Evolutionary conservation across 2,797 vertebrate genomes (phyloP), one percentile per base, ranked within the genome.

Genomic region (Liparis tanakae): DNA sequence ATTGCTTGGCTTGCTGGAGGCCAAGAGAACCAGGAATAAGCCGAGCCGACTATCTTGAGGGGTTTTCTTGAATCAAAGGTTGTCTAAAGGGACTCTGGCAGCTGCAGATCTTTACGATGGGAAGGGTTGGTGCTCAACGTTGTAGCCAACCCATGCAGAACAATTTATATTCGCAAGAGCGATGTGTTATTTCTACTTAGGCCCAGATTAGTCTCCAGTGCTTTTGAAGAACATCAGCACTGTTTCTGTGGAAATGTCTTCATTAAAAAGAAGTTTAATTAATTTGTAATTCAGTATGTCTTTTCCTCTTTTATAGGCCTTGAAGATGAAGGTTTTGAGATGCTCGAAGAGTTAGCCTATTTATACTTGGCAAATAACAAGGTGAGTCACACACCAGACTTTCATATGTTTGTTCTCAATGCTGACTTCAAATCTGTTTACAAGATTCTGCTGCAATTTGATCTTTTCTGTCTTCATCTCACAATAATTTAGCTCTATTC

Each of bases 301-400:
- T 30, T 78, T 18, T 78, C 81, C 44, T 83, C 61, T 64, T 80
- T 63, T 63, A n/a, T 73, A 99, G 98, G 97, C 44, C 93, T 99
- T 74, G 96, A 96, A 41, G 97, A 98, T 84, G 96, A 98, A 88
- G 95, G 95, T 4, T 98, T 99, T 91, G 95, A 97, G 84, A 95
- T 95, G 90, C 93, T 99, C 41, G 96, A 96, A 76, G 95, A 95
- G 70, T 94, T 99, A 91, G 95, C 95, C 79, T 99, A 98, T 91
- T 93, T 99, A 82, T 99, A 99, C 85, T 89, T 99, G 94, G 97
- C 97, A 83, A 99, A 99, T 85, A 99, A 99, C 86, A 96, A 97
- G 95, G 98, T 99, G 88, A 94, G 92, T 87, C 74, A 82, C 33
- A 44, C 14, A 33, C 3, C 34, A 55, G 34, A 60, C 41, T 60